Conservation (phyloP, 1,140 invertebrate genomes). For the Holotrichia oblita region DNA sequence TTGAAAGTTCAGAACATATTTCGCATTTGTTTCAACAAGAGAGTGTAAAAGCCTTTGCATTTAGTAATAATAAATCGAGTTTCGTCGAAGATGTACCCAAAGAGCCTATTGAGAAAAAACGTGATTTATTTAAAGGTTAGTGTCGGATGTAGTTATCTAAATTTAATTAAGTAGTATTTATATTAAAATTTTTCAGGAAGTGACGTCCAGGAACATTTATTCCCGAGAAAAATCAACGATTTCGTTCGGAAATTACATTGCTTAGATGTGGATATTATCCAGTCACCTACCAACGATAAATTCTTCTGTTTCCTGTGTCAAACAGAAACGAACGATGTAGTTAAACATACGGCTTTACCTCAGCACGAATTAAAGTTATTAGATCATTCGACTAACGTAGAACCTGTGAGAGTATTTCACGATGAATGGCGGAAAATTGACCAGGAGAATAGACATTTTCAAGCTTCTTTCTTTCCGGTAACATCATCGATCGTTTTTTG, state of each 20-base stretch:
- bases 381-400: background rate
- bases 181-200: background rate
- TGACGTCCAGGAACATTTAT: background rate
- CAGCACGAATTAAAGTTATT: background rate
- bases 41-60: too few relatives aligned
- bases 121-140: too few relatives aligned
- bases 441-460: background rate
- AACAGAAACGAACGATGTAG: background rate
- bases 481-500: background rate
- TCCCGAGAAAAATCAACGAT: background rate
- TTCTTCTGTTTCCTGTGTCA: background rate
- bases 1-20: background rate
- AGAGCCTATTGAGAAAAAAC: too few relatives aligned
- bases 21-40: too few relatives aligned
- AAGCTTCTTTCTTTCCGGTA: constrained; percentile 4
- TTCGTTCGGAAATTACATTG: background rate
- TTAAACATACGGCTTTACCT: background rate
- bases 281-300: background rate
- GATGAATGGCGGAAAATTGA: background rate
- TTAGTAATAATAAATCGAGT: too few relatives aligned
- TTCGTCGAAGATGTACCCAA: too few relatives aligned
- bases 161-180: too few relatives aligned
- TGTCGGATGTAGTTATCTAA: too few relatives aligned
- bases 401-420: background rate
- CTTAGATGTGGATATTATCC: background rate